phyloP scores from a whole-genome alignment of 2,888 invertebrate genomes.

The Exephanes ischioxanthus region DNA sequence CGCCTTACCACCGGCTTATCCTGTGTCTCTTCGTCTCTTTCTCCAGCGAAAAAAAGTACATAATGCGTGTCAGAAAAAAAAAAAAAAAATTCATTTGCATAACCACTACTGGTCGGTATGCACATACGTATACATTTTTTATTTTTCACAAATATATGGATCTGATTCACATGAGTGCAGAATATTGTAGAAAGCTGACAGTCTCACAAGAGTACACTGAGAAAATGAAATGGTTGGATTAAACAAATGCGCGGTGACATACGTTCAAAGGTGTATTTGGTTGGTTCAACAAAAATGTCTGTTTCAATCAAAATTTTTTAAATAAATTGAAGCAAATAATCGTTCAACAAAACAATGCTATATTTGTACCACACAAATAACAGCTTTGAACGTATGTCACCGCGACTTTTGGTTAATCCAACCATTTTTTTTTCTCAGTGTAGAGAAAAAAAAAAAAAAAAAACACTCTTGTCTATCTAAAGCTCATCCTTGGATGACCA shows the following conservation, averaged over 20 bases:
- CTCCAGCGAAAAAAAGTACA: not conserved
- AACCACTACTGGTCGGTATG: no score
- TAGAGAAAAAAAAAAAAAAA: not conserved
- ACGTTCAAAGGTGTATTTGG: no score
- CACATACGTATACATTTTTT: not conserved
- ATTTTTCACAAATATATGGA: not conserved
- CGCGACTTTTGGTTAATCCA: no score
- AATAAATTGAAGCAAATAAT: no score
- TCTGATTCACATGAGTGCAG: not conserved
- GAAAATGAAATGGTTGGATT: no score
- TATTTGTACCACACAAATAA: no score
- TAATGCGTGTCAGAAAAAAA: not conserved
- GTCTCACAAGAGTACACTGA: not conserved
- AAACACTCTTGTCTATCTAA: slow-evolving; percentile 42
- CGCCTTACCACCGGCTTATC: not conserved
- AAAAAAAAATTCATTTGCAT: not conserved
- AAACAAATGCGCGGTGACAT: no score
- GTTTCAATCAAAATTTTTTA: no score
- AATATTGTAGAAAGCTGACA: not conserved
- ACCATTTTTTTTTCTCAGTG: no score
- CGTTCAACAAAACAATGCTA: no score
- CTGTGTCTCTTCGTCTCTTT: not conserved
- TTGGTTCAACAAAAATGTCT: no score
- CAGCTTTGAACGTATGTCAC: no score
- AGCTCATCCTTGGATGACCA: slow-evolving; percentile 84